Percentiles rank a stretch among this genome's conserved stretches.
These are phyloP conservation scores for Phrixothrix hirtus DNA, from an alignment of 2,888 invertebrate genomes.

Conservation along the genomic window DNA sequence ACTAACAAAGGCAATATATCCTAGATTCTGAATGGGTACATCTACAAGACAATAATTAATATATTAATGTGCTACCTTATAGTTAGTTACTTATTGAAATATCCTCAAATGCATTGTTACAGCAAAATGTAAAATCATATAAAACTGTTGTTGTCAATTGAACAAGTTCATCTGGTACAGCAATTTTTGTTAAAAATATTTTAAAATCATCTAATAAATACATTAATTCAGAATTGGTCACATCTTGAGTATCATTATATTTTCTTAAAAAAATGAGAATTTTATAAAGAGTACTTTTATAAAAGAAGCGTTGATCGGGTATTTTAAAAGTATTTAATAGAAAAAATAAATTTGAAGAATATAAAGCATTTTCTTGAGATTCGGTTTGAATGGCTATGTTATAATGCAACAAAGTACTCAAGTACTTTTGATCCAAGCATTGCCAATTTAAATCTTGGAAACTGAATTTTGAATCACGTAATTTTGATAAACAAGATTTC, in stretches of 20 bases:
- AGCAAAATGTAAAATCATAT: conserved; percentile 16
- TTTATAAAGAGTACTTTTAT: conserved; percentile 8
- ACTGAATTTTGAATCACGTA: conserved; percentile 10
- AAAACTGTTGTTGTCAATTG: conserved; percentile 14
- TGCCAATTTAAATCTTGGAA: neutral
- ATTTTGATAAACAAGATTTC: conserved; percentile 8
- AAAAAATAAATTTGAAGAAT: conserved; percentile 14
- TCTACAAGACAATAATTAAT: conserved; percentile 13
- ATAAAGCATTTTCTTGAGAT: conserved; percentile 7
- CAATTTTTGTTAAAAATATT: conserved; percentile 1
- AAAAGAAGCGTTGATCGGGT: conserved; percentile 5
- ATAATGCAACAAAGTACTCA: conserved; percentile 12
- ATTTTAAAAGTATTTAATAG: conserved; percentile 6
- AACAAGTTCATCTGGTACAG: conserved; percentile 7
- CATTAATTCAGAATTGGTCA: conserved; percentile 3
- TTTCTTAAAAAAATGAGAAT: conserved; percentile 13
- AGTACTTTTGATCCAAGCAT: conserved; percentile 8
- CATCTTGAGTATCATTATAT: conserved; percentile 7
- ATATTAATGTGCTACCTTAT: neutral
- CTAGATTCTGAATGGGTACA: conserved; percentile 7
- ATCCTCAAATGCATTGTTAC: conserved; percentile 10
- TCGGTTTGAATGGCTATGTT: conserved; percentile 9
- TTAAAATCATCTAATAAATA: conserved; percentile 18
- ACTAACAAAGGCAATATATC: conserved; percentile 18
- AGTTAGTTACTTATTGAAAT: conserved; percentile 9